phyloP scores from a whole-genome alignment of 2,797 vertebrate genomes.

The Coluber constrictor region DNA sequence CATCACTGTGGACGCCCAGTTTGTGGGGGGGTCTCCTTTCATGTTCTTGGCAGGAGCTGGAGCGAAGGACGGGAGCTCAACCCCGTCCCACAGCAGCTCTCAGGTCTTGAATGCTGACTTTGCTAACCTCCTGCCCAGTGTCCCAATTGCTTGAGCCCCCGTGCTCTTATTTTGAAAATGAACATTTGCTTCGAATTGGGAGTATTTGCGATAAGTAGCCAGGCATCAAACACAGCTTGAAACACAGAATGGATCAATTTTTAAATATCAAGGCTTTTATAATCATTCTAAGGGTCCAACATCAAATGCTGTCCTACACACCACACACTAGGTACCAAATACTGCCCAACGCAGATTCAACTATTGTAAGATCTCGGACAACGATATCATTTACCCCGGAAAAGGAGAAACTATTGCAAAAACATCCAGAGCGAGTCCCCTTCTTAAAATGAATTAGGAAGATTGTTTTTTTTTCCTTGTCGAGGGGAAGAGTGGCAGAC shows the following conservation, averaged over 20 bases:
- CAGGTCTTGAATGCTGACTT: fast-evolving
- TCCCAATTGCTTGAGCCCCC: not conserved
- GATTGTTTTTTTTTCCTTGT: not conserved
- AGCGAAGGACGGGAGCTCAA: not conserved
- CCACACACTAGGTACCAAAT: slow-evolving; percentile 3
- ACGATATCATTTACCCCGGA: not conserved
- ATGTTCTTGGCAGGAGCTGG: not conserved
- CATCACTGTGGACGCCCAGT: not conserved
- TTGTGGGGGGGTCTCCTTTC: not conserved
- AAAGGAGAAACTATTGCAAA: not conserved
- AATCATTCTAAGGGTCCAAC: not conserved
- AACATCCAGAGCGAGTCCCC: not conserved
- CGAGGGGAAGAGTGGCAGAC: too few species aligned
- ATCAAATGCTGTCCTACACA: not conserved
- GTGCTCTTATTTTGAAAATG: not conserved
- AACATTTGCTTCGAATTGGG: not conserved
- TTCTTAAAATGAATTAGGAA: not conserved
- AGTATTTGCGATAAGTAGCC: not conserved
- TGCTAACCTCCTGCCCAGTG: not conserved
- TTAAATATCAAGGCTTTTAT: not conserved
- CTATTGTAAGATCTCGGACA: not conserved
- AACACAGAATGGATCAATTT: not conserved
- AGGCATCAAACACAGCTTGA: not conserved
- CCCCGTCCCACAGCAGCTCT: not conserved
- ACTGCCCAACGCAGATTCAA: not conserved